Evolutionary conservation across 2,113 vertebrate genomes (phyloP).

Genomic region (Ivindomyrus marchei): DNA sequence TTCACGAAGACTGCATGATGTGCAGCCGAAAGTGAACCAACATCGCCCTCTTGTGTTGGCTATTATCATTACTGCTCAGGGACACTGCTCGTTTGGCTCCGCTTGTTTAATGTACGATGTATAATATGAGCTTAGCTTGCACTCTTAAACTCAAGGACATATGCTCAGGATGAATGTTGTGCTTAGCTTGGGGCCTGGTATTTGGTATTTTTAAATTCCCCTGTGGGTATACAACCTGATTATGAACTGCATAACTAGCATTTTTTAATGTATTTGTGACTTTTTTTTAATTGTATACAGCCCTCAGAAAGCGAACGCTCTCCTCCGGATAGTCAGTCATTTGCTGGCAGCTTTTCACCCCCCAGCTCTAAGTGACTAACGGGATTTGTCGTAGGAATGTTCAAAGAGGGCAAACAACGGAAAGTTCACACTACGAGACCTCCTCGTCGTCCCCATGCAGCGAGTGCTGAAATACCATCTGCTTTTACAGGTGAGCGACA

Average conservation of each 20-base stretch:
- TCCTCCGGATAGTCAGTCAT: neutral
- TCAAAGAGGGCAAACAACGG: conserved; percentile 92
- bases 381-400: conserved; percentile 65
- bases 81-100: neutral
- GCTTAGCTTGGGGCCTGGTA: neutral
- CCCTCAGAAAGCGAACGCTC: neutral
- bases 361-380: neutral
- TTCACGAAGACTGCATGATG: neutral
- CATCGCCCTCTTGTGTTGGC: neutral
- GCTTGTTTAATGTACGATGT: neutral
- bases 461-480: conserved; percentile 89
- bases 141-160: neutral
- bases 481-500: conserved; percentile 72
- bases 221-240: neutral
- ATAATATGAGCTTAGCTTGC: neutral
- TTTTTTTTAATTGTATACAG: neutral
- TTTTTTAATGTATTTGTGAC: neutral
- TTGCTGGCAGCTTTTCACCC: neutral
- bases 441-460: conserved; percentile 92
- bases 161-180: neutral
- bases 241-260: neutral
- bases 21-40: neutral
- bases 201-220: conserved; percentile 3
- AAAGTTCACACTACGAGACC: conserved; percentile 83
- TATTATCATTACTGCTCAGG: neutral